phyloP scores from a whole-genome alignment of 2,888 invertebrate species.

The Apomyelois bistriatella region DNA sequence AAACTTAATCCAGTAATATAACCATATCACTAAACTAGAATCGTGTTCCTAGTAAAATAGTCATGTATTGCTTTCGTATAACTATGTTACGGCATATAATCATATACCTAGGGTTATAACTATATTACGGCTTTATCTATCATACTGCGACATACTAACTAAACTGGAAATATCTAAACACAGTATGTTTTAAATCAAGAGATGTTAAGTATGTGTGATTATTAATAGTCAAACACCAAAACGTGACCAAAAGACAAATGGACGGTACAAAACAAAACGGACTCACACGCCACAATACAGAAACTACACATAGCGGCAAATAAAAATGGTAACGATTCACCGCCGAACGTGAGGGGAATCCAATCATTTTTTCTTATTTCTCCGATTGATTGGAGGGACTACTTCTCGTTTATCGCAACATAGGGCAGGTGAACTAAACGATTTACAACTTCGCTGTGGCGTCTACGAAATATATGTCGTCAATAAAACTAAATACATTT shows the following conservation, averaged over 20 bases:
- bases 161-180: not conserved
- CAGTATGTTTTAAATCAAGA: not conserved
- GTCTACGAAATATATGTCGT: not conserved
- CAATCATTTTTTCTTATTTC: slow-evolving; percentile 68
- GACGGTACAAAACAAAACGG: slow-evolving; percentile 29
- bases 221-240: not conserved
- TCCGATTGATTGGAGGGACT: slow-evolving; percentile 66
- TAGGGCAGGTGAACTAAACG: slow-evolving; percentile 60
- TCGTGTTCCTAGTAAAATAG: no score
- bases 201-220: not conserved
- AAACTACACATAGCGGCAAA: slow-evolving; percentile 46
- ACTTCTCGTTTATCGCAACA: slow-evolving; percentile 58
- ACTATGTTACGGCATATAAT: no score
- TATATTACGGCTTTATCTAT: no score
- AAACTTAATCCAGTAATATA: no score
- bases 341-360: slow-evolving; percentile 67
- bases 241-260: not conserved
- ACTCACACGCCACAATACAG: slow-evolving; percentile 20
- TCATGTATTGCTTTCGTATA: no score
- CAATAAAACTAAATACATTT: not conserved
- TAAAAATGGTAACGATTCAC: slow-evolving; percentile 50
- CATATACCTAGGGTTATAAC: no score
- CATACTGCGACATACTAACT: no score
- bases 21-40: no score
- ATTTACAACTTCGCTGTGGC: slow-evolving; percentile 20